Conservation (phyloP, 2,888 invertebrate genomes). For the Lutraria lutraria region DNA sequence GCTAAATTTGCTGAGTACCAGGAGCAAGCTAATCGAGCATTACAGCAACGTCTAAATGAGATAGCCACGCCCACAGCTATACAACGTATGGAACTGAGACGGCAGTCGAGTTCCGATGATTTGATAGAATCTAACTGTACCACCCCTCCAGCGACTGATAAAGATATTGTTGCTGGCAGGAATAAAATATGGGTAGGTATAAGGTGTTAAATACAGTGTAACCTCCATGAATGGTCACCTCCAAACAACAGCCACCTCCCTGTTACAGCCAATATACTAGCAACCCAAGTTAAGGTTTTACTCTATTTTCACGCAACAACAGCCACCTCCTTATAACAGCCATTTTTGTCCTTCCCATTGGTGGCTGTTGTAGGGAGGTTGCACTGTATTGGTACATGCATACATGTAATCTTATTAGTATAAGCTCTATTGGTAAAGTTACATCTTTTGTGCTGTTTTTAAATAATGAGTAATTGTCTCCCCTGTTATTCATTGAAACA, state of each 20-base stretch:
- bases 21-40: conserved; percentile 79
- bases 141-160: conserved; percentile 61
- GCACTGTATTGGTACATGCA: no score
- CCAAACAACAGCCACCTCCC: no score
- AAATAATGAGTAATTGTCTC: not conserved
- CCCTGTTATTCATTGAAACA: not conserved
- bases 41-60: conserved; percentile 80
- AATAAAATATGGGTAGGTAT: conserved; percentile 81
- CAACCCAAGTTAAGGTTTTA: no score
- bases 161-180: conserved; percentile 71
- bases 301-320: no score
- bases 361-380: no score
- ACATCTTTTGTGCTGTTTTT: not conserved
- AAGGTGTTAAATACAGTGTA: not conserved
- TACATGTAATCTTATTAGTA: no score
- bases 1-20: conserved; percentile 81
- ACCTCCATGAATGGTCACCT: no score
- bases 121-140: conserved; percentile 44
- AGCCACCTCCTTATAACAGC: no score
- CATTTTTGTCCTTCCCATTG: no score
- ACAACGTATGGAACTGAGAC: conserved; percentile 81
- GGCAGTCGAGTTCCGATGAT: conserved; percentile 75
- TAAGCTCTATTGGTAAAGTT: no score
- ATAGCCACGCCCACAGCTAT: conserved; percentile 84
- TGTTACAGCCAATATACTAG: no score